Conservation (phyloP, 2,888 invertebrate species). For the Spicauda simplicius region DNA sequence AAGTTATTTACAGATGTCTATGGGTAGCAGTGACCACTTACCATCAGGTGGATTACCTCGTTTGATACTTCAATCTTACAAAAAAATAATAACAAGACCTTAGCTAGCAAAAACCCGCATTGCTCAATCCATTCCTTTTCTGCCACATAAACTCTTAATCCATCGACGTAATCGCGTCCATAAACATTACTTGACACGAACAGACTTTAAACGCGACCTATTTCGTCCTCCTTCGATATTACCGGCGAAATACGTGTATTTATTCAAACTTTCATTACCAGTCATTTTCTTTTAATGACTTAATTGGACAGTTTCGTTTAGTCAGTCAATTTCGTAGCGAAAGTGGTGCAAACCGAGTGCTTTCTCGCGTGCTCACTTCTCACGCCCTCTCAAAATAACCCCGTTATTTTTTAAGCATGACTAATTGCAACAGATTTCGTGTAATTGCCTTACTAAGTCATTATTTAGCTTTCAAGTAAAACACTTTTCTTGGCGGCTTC, state of each 20-base stretch:
- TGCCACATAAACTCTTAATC: slow-evolving; percentile 19
- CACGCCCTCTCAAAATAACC: slow-evolving; percentile 51
- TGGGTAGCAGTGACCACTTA: too few species aligned
- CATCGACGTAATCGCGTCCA: slow-evolving; percentile 8
- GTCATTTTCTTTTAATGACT: slow-evolving; percentile 64
- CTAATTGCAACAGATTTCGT: slow-evolving; percentile 34
- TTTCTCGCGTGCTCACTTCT: slow-evolving; percentile 69
- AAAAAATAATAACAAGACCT: too few species aligned
- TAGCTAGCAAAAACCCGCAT: background rate
- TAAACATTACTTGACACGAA: slow-evolving; percentile 25
- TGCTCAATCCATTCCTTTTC: background rate
- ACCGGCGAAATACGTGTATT: slow-evolving; percentile 32
- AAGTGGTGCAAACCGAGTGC: slow-evolving; percentile 56
- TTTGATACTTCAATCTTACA: background rate
- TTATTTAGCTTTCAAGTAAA: slow-evolving; percentile 21
- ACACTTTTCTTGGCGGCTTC: slow-evolving; percentile 5
- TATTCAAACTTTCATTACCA: slow-evolving; percentile 40
- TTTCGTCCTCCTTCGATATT: slow-evolving; percentile 16
- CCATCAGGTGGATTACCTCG: too few species aligned
- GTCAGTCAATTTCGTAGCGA: slow-evolving; percentile 62
- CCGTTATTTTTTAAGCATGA: slow-evolving; percentile 35
- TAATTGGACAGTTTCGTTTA: slow-evolving; percentile 78
- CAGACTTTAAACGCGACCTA: background rate
- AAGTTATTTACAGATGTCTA: too few species aligned
- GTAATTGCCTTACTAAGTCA: slow-evolving; percentile 26